Evolutionary conservation across 2,797 vertebrate genomes (phyloP), one percentile per base, ranked within the genome.

Genomic region (Philypnodon macrostomus): DNA sequence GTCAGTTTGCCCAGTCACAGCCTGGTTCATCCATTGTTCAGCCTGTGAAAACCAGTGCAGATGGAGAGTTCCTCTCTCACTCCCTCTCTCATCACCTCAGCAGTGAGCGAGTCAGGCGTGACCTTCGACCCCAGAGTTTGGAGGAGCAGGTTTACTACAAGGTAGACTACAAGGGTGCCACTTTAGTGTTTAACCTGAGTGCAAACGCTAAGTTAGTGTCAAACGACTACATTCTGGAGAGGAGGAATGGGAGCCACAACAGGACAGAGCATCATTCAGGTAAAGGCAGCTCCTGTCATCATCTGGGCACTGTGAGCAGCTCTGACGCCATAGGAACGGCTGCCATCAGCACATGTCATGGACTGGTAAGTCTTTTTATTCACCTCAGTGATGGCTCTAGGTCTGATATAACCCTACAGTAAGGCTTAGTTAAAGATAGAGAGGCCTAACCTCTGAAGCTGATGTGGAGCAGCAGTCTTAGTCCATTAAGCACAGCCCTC

Each of bases 281-380:
- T 0, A 81, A 76, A 68, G 81, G 63, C 13, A 79, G 81, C 12
- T 73, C 70, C 37, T 99, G 97, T 66, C 92, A 99, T 53, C 90
- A 95, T 38, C 63, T 78, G 23, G 96, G 97, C 56, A 90, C 89
- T 0, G 93, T 89, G 26, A 70, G 80, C 18, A 77, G 88, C 13
- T 66, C 73, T 0, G 81, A 54, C 0, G 45, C 71, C 4, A 58
- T 41, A 0, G 94, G 95, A 26, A 88, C 72, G 0, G 94, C 95
- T 29, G 90, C 90, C 0, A 85, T 99, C 78, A 99, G 95, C 80
- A 86, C 91, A 26, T 99, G 97, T 61, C 79, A 64, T 17, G 95
- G 95, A 50, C 78, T 99, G 93, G 96, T 98, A 89, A 93, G 95
- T 68, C 13, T 24, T 29, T 3, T 58, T 38, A 52, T 58, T 62